Conservation (phyloP, 2,888 invertebrate genomes). For the Diaphora mendica region DNA sequence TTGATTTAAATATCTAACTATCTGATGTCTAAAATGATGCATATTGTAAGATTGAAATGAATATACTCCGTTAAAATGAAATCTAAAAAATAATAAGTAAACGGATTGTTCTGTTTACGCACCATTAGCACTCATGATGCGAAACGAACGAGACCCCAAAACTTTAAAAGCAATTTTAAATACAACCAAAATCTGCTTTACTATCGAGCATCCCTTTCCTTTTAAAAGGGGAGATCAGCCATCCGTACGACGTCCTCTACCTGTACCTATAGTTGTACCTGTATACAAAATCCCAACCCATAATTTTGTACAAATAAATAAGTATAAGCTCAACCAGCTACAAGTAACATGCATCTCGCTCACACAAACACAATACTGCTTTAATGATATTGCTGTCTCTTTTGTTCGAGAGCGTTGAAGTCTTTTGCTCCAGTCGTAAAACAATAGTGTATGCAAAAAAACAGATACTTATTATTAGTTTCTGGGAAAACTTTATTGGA, state of each 20-base stretch:
- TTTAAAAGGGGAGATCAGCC: slow-evolving; percentile 78
- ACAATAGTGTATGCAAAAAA: slow-evolving; percentile 61
- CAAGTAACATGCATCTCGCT: slow-evolving; percentile 71
- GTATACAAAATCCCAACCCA: slow-evolving; percentile 78
- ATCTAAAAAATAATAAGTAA: slow-evolving; percentile 54
- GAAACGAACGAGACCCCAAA: slow-evolving; percentile 71
- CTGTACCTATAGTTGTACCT: slow-evolving; percentile 62
- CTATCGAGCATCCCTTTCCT: slow-evolving; percentile 72
- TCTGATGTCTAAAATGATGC: background rate
- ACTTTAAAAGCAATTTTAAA: slow-evolving; percentile 67
- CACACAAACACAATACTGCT: slow-evolving; percentile 62
- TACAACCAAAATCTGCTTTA: slow-evolving; percentile 69
- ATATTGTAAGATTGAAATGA: background rate
- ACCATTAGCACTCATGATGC: slow-evolving; percentile 76
- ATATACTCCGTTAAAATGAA: slow-evolving; percentile 29
- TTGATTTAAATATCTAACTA: background rate
- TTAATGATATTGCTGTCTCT: slow-evolving; percentile 60
- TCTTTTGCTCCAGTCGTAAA: slow-evolving; percentile 76
- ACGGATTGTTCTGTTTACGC: slow-evolving; percentile 73
- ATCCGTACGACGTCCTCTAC: slow-evolving; percentile 79
- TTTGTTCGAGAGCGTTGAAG: slow-evolving; percentile 77
- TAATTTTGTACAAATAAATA: slow-evolving; percentile 75
- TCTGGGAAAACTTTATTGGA: background rate
- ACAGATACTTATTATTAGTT: slow-evolving; percentile 11
- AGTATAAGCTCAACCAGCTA: slow-evolving; percentile 71